Percentiles rank a stretch among this genome's conserved stretches.
phyloP scores from a whole-genome alignment of 2,888 invertebrate genomes.

The Unio pictorum region DNA sequence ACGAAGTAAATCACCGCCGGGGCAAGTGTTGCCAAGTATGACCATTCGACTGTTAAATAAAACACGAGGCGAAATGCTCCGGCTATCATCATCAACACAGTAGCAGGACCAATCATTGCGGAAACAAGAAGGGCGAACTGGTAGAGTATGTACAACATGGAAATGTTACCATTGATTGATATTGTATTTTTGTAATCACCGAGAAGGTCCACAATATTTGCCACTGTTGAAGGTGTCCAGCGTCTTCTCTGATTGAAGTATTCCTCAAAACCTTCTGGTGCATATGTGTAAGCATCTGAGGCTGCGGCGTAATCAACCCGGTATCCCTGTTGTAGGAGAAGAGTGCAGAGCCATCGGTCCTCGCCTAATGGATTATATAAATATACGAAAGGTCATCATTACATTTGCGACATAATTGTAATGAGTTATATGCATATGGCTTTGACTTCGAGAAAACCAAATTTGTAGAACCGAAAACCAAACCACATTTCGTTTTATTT shows the following conservation, averaged over 20 bases:
- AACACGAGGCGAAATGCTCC: constrained; percentile 64
- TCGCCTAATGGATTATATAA: constrained; percentile 45
- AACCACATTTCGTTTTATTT: too few species aligned
- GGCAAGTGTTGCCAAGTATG: constrained; percentile 54
- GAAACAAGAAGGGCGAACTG: constrained; percentile 86
- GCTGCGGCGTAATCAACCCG: constrained; percentile 63
- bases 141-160: constrained; percentile 71
- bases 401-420: too few species aligned
- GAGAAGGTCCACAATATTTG: constrained; percentile 61
- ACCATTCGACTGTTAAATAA: constrained; percentile 39
- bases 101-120: constrained; percentile 84
- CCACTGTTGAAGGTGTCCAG: constrained; percentile 65
- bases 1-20: constrained; percentile 58
- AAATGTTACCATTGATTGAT: constrained; percentile 96
- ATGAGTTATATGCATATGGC: too few species aligned
- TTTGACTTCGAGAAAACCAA: too few species aligned
- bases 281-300: constrained; percentile 61
- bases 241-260: constrained; percentile 64
- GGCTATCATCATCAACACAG: constrained; percentile 68
- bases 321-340: constrained; percentile 64
- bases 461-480: too few species aligned
- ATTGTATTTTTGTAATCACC: constrained; percentile 92
- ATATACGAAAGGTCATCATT: too few species aligned
- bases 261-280: constrained; percentile 61
- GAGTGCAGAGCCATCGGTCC: constrained; percentile 66